These are phyloP conservation scores for Parthenolecanium corni DNA, from an alignment of 2,888 invertebrate genomes.

Conservation along the genomic window DNA sequence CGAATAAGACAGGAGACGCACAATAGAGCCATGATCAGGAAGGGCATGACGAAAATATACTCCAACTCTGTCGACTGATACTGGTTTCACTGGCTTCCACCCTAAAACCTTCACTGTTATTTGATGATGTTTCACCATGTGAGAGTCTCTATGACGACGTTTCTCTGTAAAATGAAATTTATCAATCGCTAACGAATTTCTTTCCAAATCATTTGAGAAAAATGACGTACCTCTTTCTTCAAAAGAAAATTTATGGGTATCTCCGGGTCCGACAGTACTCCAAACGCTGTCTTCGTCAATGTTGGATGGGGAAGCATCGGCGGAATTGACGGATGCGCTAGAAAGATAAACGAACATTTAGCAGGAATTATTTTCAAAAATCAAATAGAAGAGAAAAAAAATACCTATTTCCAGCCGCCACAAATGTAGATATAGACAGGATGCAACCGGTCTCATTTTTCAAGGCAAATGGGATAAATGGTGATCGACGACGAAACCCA, in stretches of 20 bases:
- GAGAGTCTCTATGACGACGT: slow-evolving; percentile 59
- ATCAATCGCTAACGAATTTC: background rate
- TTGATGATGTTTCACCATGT: slow-evolving; percentile 70
- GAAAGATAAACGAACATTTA: background rate
- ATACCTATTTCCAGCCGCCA: slow-evolving; percentile 19
- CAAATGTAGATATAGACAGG: slow-evolving; percentile 67
- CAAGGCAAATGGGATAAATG: slow-evolving; percentile 89
- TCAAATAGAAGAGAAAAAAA: background rate
- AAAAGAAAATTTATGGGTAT: slow-evolving; percentile 76
- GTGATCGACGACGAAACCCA: slow-evolving; percentile 52
- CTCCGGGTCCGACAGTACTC: slow-evolving; percentile 59
- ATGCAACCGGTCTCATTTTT: slow-evolving; percentile 82
- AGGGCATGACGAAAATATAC: slow-evolving; percentile 71
- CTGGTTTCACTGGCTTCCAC: slow-evolving; percentile 75
- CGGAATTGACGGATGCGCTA: slow-evolving; percentile 7
- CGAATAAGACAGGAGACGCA: background rate
- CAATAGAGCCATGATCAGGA: slow-evolving; percentile 37
- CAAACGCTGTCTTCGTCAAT: slow-evolving; percentile 40
- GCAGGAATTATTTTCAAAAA: background rate
- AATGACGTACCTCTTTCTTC: slow-evolving; percentile 43
- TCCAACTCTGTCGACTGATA: slow-evolving; percentile 92
- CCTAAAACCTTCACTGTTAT: slow-evolving; percentile 79
- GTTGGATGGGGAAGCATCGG: background rate
- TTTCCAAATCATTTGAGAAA: background rate
- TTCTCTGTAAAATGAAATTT: slow-evolving; percentile 41